Percentiles rank a stretch among this genome's conserved stretches.
These are phyloP conservation scores for Ormyrus labotus DNA, from an alignment of 2,888 invertebrate species.

Conservation along the genomic window DNA sequence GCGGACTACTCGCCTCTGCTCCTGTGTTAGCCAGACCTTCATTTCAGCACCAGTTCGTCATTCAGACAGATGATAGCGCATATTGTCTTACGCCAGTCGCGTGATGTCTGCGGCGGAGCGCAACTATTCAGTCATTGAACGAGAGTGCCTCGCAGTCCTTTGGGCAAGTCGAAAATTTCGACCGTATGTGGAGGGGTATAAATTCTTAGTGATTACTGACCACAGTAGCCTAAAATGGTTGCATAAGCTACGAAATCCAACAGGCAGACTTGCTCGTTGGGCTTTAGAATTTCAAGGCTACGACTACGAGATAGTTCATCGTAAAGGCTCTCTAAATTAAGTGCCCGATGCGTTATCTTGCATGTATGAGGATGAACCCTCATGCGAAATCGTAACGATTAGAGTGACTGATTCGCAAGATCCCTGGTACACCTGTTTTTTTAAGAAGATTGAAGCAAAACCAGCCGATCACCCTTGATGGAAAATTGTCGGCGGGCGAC, in stretches of 20 bases:
- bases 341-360: neutral
- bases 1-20: too few species aligned
- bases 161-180: constrained; percentile 45
- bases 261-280: constrained; percentile 44
- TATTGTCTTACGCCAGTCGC: constrained; percentile 32
- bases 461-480: constrained; percentile 51
- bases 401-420: neutral
- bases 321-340: neutral
- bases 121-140: constrained; percentile 39
- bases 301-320: neutral
- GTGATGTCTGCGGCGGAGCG: constrained; percentile 21
- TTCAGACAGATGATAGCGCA: neutral
- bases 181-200: constrained; percentile 49
- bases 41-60: too few species aligned
- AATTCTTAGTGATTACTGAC: constrained; percentile 43
- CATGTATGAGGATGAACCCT: neutral
- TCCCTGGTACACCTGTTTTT: constrained; percentile 42
- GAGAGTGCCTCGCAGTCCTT: constrained; percentile 44
- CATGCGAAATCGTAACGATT: neutral
- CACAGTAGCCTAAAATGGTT: constrained; percentile 46
- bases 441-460: neutral
- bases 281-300: neutral
- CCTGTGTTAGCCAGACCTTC: too few species aligned
- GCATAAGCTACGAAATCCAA: constrained; percentile 33
- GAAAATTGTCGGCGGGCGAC: constrained; percentile 31